phyloP scores from a whole-genome alignment of 2,888 invertebrate genomes.

The Eumerus sabulonum region DNA sequence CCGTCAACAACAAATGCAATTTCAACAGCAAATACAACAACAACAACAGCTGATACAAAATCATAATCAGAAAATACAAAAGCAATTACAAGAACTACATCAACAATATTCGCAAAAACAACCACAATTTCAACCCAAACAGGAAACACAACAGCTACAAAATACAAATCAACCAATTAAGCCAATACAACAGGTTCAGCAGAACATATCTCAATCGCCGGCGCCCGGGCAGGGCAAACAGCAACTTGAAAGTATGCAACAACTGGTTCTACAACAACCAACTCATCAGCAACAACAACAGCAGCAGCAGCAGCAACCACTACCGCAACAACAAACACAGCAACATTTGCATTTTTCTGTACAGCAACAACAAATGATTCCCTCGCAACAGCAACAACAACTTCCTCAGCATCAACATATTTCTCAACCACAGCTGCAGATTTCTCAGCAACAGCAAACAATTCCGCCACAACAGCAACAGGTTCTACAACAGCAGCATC shows the following conservation, averaged over 20 bases:
- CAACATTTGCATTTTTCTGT: slow-evolving; percentile 69
- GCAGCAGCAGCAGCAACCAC: slow-evolving; percentile 70
- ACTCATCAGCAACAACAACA: slow-evolving; percentile 69
- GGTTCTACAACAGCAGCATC: slow-evolving; percentile 69
- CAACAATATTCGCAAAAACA: slow-evolving; percentile 73
- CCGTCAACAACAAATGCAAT: slow-evolving; percentile 80
- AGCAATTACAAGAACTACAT: slow-evolving; percentile 78
- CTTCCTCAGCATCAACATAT: slow-evolving; percentile 69
- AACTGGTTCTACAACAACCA: slow-evolving; percentile 41
- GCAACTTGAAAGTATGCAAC: too few species aligned
- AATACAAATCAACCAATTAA: slow-evolving; percentile 61
- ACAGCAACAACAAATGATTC: slow-evolving; percentile 36
- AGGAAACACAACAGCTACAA: slow-evolving; percentile 45
- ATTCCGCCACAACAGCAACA: slow-evolving; percentile 69
- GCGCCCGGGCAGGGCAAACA: slow-evolving; percentile 24
- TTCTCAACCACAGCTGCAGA: slow-evolving; percentile 40
- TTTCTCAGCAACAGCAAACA: slow-evolving; percentile 68
- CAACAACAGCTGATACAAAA: slow-evolving; percentile 80
- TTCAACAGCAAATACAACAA: slow-evolving; percentile 81
- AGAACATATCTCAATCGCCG: slow-evolving; percentile 27
- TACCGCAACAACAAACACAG: slow-evolving; percentile 69
- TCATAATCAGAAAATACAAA: slow-evolving; percentile 81
- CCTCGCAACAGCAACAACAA: slow-evolving; percentile 65
- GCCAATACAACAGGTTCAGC: slow-evolving; percentile 69
- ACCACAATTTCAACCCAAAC: slow-evolving; percentile 70